phyloP scores from a whole-genome alignment of 2,797 vertebrate genomes.

The Lophius americanus region DNA sequence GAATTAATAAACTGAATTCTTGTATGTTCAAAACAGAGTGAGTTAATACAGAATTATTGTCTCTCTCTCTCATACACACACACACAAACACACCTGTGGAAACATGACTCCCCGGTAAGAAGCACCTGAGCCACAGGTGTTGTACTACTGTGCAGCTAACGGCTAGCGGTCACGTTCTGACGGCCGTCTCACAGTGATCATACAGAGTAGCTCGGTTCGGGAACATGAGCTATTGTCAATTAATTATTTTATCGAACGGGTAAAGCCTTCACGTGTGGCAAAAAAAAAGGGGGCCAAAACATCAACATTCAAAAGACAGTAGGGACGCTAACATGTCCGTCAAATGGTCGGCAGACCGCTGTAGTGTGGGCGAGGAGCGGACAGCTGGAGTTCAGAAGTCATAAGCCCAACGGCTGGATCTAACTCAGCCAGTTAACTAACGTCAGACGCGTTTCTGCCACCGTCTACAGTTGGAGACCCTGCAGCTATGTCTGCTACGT shows the following conservation, averaged over 20 bases:
- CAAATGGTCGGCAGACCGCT: background rate
- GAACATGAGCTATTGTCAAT: constrained; percentile 5
- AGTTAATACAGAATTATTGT: too few relatives aligned
- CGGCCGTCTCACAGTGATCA: constrained; percentile 19
- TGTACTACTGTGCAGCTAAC: constrained; percentile 10
- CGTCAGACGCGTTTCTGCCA: constrained; percentile 1
- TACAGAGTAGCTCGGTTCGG: constrained; percentile 2
- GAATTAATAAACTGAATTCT: too few relatives aligned
- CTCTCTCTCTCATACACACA: too few relatives aligned
- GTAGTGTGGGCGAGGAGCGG: background rate
- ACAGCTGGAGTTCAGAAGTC: constrained; percentile 26
- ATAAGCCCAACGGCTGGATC: constrained; percentile 11
- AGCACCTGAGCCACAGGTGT: constrained; percentile 78
- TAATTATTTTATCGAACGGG: constrained; percentile 1
- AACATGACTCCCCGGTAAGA: constrained; percentile 53
- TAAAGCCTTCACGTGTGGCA: background rate
- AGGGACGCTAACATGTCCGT: background rate
- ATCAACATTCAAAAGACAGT: background rate
- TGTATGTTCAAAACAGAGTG: too few relatives aligned
- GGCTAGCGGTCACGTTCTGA: constrained; percentile 37
- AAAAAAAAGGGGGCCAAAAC: background rate
- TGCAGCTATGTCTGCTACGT: background rate
- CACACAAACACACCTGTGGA: constrained; percentile 39
- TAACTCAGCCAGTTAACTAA: constrained; percentile 53
- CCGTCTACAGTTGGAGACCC: constrained; percentile 3